Base-by-base conservation (phyloP, 2,797 vertebrate genomes). In the Danio kyathit region DNA sequence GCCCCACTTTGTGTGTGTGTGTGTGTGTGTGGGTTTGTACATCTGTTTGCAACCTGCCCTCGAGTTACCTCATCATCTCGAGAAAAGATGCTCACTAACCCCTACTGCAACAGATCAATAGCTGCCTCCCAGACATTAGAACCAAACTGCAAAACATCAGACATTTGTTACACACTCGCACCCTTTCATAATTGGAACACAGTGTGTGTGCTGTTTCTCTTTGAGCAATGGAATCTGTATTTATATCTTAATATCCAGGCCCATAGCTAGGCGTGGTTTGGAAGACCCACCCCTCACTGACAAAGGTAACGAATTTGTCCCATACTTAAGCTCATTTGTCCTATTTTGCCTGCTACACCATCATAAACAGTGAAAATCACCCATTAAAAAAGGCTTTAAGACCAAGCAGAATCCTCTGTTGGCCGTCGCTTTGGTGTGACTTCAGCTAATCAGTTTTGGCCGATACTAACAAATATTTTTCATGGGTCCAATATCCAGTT, bases 21-120 rank as follows among this genome's bases (percentile, higher is more conserved):
- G 17, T 80, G 78, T n/a, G n/a, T 66, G 51, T 56, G 57, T 82
- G 69, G 60, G 67, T 84, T 67, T 77, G 59, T 67, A 75, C 66
- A 56, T 82, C 76, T 84, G 73, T 72, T 70, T 67, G 67, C 71
- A 80, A 59, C 79, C 52, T 80, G 79, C 72, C 81, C 57, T 46
- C 61, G 41, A 64, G 77, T 86, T 84, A 77, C 71, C 77, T 84
- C 59, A 79, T 79, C 76, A 82, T 86, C 81, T 74, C 40, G 44
- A 79, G 70, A 80, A 80, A 82, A 79, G 81, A 70, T 76, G 48
- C 56, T 82, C 80, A 63, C 80, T 63, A 71, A 82, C 66, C 74
- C 65, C 46, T 44, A 41, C 74, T 76, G 57, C 57, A 52, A 70
- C 65, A 71, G 74, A 76, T 71, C 74, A 76, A 82, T 76, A 80